A percentile compares a stretch with the other conserved stretches of the same genome.
Evolutionary conservation across 2,113 vertebrate genomes (phyloP).

Genomic region (human): DNA sequence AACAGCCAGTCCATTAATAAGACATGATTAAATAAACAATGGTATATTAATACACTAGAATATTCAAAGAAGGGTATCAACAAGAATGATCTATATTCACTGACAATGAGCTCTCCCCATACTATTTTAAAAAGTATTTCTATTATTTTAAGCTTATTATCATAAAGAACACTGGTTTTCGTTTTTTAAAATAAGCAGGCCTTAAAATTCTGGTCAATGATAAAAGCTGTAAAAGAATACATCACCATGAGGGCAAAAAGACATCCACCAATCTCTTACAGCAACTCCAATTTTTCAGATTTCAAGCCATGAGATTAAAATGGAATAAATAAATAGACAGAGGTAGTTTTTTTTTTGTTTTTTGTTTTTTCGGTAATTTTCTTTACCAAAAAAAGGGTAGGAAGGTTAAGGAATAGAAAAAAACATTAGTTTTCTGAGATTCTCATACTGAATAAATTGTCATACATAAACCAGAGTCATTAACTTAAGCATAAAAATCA

Average conservation of each 20-base stretch:
- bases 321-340: not conserved
- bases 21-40: not conserved
- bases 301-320: conserved; percentile 8
- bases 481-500: not conserved
- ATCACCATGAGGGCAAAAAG: not conserved
- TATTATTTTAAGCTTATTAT: conserved; percentile 12
- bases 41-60: not conserved
- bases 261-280: not conserved
- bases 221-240: not conserved
- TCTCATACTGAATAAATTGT: not conserved
- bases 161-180: not conserved
- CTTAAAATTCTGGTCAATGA: conserved; percentile 37
- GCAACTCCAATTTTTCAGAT: conserved; percentile 5
- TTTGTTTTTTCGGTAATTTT: not conserved
- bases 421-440: conserved; percentile 3
- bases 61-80: not conserved
- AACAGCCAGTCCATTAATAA: not conserved
- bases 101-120: not conserved
- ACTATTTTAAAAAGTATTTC: not conserved
- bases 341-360: not conserved
- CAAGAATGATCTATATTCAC: not conserved
- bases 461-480: not conserved
- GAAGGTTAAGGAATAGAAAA: not conserved
- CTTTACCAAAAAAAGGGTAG: not conserved
- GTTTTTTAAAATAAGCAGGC: not conserved